Base-by-base conservation (phyloP, 2,113 vertebrate species). In the Dunckerocampus dactyliophorus region DNA sequence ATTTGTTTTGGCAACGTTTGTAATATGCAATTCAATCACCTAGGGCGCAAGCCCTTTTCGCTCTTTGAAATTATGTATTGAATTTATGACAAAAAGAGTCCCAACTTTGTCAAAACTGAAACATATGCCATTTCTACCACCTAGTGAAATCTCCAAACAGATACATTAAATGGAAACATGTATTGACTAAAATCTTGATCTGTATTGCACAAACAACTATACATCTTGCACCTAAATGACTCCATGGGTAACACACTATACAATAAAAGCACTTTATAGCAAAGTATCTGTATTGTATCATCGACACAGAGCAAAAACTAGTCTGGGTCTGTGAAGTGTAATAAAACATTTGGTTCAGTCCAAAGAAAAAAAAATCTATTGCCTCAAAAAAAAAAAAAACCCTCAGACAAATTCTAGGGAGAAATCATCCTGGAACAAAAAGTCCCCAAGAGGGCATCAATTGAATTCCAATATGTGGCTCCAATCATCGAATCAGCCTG, bases 381-480 rank as follows among this genome's bases (percentile, higher is more conserved):
- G 68, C 59, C 67, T 79, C 45, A 71, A 74, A 69, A 77, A 61
- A 75, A 71, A 74, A 69, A 77, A 61, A 75, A 62, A 37, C 55
- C 47, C 79, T 88, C 80, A 79, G 84, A 80, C 74, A 61, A 88
- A 90, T 82, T 88, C 54, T 10, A 81, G 87, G 83, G 89, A 91
- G 89, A 89, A 93, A 93, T 93, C 92, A 91, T 84, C 89, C 87
- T 48, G 63, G 79, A 92, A 91, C 84, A 85, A 86, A 89, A 90
- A 90, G 91, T 90, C 90, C 90, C 65, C 47, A 86, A 82, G 88
- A 84, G 82, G 74, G 67, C 89, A 88, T 87, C 88, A 90, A 95
- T 86, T 93, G 91, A 94, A 94, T 92, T 92, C 89, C 92, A 89
- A 84, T 88, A 91, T 86, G 89, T 87, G 87, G 86, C 82, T 89